A percentile compares a stretch with the other conserved stretches of the same genome.
These are phyloP conservation scores for Eretmocerus hayati DNA, from an alignment of 2,888 invertebrate genomes.

Conservation along the genomic window DNA sequence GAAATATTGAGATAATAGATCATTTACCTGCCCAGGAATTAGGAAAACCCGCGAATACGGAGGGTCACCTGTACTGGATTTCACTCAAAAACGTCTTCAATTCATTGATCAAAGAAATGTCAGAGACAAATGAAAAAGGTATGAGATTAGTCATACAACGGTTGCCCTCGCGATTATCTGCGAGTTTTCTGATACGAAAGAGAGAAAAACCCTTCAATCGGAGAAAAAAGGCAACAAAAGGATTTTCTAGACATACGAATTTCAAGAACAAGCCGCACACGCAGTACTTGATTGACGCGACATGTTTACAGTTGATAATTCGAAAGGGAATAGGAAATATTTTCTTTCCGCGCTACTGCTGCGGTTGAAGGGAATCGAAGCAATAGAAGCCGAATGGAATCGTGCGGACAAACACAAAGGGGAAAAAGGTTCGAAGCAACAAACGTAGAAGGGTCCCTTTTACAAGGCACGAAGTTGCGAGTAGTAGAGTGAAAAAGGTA, in stretches of 20 bases:
- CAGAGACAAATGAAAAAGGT: too few relatives aligned
- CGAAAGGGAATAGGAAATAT: conserved; percentile 17
- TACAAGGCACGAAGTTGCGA: too few relatives aligned
- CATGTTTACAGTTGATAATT: conserved; percentile 22
- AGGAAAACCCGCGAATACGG: too few relatives aligned
- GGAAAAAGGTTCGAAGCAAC: background rate
- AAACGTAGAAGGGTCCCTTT: conserved; percentile 10
- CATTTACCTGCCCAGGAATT: too few relatives aligned
- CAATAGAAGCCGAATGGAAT: conserved; percentile 16
- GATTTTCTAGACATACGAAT: background rate
- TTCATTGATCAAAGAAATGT: too few relatives aligned
- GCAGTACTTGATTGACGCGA: conserved; percentile 16
- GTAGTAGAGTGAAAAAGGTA: too few relatives aligned
- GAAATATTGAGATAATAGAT: too few relatives aligned
- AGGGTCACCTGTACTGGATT: too few relatives aligned
- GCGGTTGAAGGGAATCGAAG: conserved; percentile 12
- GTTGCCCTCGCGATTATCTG: too few relatives aligned
- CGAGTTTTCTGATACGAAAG: too few relatives aligned
- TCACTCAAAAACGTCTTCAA: too few relatives aligned
- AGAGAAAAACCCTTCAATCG: background rate
- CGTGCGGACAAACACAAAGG: conserved; percentile 10
- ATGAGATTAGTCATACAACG: too few relatives aligned
- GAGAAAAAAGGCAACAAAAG: background rate
- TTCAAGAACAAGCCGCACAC: background rate
- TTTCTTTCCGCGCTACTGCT: conserved; percentile 1